Percentiles rank a stretch among this genome's conserved stretches.
Conservation (phyloP, 2,888 invertebrate species). For the Caenorhabditis parvicauda region DNA sequence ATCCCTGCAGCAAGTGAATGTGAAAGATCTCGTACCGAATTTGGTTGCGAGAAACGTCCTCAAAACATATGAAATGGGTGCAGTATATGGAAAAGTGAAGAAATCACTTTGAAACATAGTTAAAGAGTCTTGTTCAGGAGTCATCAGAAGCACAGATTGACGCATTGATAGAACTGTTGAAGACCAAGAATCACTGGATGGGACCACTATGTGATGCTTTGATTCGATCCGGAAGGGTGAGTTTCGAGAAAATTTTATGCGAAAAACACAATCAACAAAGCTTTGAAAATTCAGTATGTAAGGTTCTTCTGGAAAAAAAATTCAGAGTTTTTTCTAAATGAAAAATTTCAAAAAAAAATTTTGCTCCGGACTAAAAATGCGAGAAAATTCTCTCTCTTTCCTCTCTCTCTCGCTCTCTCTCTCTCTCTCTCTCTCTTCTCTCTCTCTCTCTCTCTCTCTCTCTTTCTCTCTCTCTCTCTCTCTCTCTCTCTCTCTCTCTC, state of each 20-base stretch:
- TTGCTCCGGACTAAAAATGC: too few species aligned
- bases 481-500: neutral
- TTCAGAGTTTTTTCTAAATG: too few species aligned
- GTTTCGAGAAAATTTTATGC: too few species aligned
- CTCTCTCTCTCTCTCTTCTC: neutral
- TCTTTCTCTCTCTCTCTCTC: neutral
- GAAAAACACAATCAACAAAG: too few species aligned
- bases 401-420: neutral
- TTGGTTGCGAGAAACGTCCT: slow-evolving; percentile 56
- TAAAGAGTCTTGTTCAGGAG: slow-evolving; percentile 20
- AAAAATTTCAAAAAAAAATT: too few species aligned
- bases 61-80: slow-evolving; percentile 52
- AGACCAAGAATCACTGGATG: slow-evolving; percentile 58
- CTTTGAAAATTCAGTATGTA: too few species aligned
- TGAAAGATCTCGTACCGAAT: slow-evolving; percentile 52
- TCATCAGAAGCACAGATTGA: slow-evolving; percentile 45
- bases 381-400: neutral
- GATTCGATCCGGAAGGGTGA: slow-evolving; percentile 54
- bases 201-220: slow-evolving; percentile 55
- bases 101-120: neutral
- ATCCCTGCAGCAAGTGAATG: slow-evolving; percentile 36
- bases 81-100: slow-evolving; percentile 50
- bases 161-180: slow-evolving; percentile 53
- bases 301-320: too few species aligned
- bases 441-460: neutral